Conservation (phyloP, 2,113 vertebrate genomes). For the Poecile atricapillus region DNA sequence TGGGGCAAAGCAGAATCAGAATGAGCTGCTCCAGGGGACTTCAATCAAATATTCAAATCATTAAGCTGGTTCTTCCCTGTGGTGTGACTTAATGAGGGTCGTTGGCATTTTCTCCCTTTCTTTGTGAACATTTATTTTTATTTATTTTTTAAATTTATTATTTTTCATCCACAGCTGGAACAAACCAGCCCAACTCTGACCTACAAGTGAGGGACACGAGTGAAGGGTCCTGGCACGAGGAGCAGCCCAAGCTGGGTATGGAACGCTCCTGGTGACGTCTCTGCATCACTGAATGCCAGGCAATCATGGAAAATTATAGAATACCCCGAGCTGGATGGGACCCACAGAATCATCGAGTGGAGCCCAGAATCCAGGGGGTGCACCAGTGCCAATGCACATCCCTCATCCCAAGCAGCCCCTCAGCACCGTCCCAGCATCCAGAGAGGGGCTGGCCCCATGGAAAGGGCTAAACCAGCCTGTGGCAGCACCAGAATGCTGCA, state of each 20-base stretch:
- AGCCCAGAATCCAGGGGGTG: not conserved
- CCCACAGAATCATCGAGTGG: not conserved
- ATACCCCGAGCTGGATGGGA: not conserved
- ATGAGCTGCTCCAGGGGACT: not conserved
- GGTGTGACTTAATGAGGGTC: not conserved
- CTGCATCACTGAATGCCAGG: no score
- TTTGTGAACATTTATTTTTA: no score
- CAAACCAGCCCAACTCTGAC: not conserved
- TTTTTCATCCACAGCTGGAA: not conserved
- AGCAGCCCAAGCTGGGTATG: not conserved
- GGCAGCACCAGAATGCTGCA: not conserved
- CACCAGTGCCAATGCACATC: rapidly evolving
- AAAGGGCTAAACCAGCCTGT: not conserved
- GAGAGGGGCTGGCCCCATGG: not conserved
- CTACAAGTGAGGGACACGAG: not conserved
- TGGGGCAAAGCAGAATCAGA: not conserved
- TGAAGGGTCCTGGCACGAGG: not conserved
- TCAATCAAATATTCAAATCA: not conserved
- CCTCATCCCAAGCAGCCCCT: not conserved
- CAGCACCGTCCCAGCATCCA: not conserved
- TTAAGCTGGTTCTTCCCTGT: not conserved
- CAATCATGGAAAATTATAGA: not conserved
- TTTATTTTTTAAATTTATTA: no score
- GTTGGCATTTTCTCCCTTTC: not conserved
- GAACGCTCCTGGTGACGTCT: not conserved